Percentiles rank a stretch among this genome's conserved stretches.
phyloP scores from a whole-genome alignment of 92 coral and sea anemone genomes.

The Diadumene lineata region DNA sequence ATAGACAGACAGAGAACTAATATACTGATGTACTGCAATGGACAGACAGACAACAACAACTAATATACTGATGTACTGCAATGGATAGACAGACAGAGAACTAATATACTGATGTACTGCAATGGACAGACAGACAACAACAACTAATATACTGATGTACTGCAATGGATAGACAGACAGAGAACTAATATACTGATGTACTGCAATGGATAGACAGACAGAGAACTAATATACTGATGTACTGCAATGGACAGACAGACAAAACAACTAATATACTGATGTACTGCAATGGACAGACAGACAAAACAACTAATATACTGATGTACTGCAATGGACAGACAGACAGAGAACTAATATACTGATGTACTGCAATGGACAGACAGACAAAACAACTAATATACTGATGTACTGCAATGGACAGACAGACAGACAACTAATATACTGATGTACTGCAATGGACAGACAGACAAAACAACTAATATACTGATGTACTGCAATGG shows the following conservation, averaged over 20 bases:
- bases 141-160: too few relatives aligned
- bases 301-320: too few relatives aligned
- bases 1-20: neutral
- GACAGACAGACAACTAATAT: neutral
- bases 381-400: neutral
- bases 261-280: conserved; percentile 45
- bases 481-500: too few relatives aligned
- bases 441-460: too few relatives aligned
- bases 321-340: neutral
- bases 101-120: too few relatives aligned
- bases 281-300: neutral
- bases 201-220: conserved; percentile 18
- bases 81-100: neutral
- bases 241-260: neutral
- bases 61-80: conserved; percentile 48
- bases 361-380: conserved; percentile 24
- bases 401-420: too few relatives aligned
- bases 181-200: conserved; percentile 60
- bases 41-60: neutral
- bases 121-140: too few relatives aligned
- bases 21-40: too few relatives aligned
- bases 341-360: conserved; percentile 56
- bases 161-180: too few relatives aligned
- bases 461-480: too few relatives aligned
- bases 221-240: neutral